Base-by-base conservation (phyloP, 2,113 vertebrate species). In the Pycnonotus jocosus region DNA sequence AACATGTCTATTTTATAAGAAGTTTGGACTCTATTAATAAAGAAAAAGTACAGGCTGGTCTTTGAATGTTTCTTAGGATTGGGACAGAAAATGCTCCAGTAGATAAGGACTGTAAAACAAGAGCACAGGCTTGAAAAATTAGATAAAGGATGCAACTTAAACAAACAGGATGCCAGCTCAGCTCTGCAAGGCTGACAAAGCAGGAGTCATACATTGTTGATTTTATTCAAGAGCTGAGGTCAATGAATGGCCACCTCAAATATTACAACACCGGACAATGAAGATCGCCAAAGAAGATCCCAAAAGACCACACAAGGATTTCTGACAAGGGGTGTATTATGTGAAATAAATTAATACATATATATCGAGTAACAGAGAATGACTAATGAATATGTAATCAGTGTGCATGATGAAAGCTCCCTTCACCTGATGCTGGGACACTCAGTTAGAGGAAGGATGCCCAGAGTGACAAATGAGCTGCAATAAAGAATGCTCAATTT, bases 401-500 rank as follows among this genome's bases (percentile, higher is more conserved):
- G 31, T 18, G 9, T 31, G 37, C 11, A 6, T 31, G 37, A 13
- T 13, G 27, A 66, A 57, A 57, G 13, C 20, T 65, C 35, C 4
- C 5, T n/a, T 65, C n/a, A 24, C 12, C 6, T n/a, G 50, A 20
- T 3, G 4, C 31, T 33, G 13, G 18, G 27, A 7, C 4, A 7
- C 11, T 58, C 45, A 25, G 1, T 28, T 19, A 40, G 37, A 21
- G 13, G 31, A 76, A 77, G 11, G 33, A 44, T 11, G 4, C 6
- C 9, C 14, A 15, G 45, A 58, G 2, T 18, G 53, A 57, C 4
- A 57, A 66, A 24, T 2, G 1, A 0, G 0, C 17, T 60, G 4
- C 17, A 22, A 15, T 37, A 27, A 37, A 31, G 51, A 50, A 35
- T 33, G 6, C 4, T 58, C 53, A 18, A 14, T 51, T 86, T 68